Percentiles rank a stretch among this genome's conserved stretches.
phyloP scores from a whole-genome alignment of 2,888 invertebrate genomes.

The Agrochola macilenta region DNA sequence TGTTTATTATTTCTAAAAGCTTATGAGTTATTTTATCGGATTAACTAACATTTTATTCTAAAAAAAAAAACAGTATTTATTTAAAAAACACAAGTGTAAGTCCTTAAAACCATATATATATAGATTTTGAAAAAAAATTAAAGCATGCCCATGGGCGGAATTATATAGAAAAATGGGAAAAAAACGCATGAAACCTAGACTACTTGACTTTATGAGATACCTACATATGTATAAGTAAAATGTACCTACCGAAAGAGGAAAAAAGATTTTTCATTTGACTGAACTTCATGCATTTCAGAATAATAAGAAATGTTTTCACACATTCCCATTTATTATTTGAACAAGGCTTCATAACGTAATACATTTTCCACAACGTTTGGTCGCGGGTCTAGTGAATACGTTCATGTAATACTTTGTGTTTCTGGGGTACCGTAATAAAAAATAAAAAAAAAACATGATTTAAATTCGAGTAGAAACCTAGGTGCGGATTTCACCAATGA shows the following conservation, averaged over 20 bases:
- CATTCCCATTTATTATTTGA: slow-evolving; percentile 56
- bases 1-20: too few relatives aligned
- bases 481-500: too few relatives aligned
- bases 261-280: slow-evolving; percentile 1
- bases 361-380: slow-evolving; percentile 60
- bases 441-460: too few relatives aligned
- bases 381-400: slow-evolving; percentile 42
- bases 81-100: too few relatives aligned
- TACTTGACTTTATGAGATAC: neutral
- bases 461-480: too few relatives aligned
- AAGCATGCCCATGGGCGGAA: too few relatives aligned
- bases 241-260: neutral
- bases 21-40: too few relatives aligned
- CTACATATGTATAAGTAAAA: neutral
- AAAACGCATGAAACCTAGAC: neutral
- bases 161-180: neutral
- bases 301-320: slow-evolving; percentile 54
- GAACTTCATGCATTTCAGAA: slow-evolving; percentile 40
- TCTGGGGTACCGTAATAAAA: slow-evolving; percentile 47
- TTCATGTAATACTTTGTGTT: slow-evolving; percentile 38
- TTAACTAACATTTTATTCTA: too few relatives aligned
- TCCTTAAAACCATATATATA: too few relatives aligned
- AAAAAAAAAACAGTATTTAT: too few relatives aligned
- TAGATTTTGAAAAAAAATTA: too few relatives aligned
- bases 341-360: slow-evolving; percentile 57